Evolutionary conservation across 1,140 invertebrate species (phyloP).

Genomic region (Gryllus bimaculatus): DNA sequence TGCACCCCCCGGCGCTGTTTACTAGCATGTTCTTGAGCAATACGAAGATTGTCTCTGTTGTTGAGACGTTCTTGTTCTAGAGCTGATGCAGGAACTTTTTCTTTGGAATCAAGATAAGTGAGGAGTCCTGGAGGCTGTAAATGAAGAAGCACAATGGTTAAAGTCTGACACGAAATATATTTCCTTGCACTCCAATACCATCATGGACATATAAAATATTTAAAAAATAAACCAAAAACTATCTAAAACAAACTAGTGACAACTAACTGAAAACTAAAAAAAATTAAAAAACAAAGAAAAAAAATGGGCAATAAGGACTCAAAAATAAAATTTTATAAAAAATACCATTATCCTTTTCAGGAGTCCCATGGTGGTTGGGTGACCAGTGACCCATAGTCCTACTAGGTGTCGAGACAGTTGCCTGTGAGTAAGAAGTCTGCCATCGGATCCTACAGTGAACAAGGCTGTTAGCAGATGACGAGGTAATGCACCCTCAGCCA

Average conservation of each 20-base stretch:
- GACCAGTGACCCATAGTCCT: conserved; percentile 92
- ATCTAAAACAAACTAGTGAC: background rate
- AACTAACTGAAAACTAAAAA: background rate
- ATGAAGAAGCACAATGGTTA: background rate
- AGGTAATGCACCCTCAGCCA: conserved; percentile 94
- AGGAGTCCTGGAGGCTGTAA: conserved; percentile 75
- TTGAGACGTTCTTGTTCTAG: conserved; percentile 60
- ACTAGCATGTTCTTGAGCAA: conserved; percentile 74
- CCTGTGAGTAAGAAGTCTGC: conserved; percentile 68
- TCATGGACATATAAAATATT: background rate
- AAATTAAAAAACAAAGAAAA: background rate
- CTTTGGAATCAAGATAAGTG: conserved; percentile 79
- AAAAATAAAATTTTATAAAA: background rate
- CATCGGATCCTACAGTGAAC: conserved; percentile 70
- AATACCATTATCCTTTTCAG: conserved; percentile 68
- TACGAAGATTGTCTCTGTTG: conserved; percentile 87
- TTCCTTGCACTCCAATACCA: background rate
- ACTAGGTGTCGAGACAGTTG: conserved; percentile 94
- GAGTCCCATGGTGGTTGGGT: conserved; percentile 82
- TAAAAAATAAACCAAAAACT: background rate
- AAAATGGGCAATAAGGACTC: background rate
- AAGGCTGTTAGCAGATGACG: conserved; percentile 86
- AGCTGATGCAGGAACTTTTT: conserved; percentile 67
- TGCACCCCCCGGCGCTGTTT: conserved; percentile 53
- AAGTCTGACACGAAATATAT: background rate